Evolutionary conservation across 2,888 invertebrate species (phyloP).

Genomic region (Alentia gelatinosa): DNA sequence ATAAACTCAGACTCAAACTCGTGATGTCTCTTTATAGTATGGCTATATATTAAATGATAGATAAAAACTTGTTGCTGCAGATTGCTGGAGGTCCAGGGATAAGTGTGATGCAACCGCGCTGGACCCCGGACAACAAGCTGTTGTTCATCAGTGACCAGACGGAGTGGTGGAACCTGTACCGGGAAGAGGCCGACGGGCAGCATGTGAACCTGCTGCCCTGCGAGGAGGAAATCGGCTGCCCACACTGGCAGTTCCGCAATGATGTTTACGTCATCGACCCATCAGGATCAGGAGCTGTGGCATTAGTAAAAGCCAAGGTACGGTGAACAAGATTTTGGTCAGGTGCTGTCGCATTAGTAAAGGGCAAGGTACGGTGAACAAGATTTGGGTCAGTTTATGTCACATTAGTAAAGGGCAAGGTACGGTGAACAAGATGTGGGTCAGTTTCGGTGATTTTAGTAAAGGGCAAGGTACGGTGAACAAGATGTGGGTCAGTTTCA

Average conservation of each 20-base stretch:
- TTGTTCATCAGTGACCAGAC: conserved; percentile 78
- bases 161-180: conserved; percentile 81
- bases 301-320: conserved; percentile 69
- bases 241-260: conserved; percentile 77
- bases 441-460: too few species aligned
- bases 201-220: conserved; percentile 71
- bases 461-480: too few species aligned
- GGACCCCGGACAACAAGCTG: conserved; percentile 76
- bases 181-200: conserved; percentile 68
- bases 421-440: too few species aligned
- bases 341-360: too few species aligned
- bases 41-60: not conserved
- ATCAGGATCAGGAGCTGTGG: conserved; percentile 68
- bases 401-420: too few species aligned
- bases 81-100: conserved; percentile 70
- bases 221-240: conserved; percentile 73
- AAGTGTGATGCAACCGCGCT: conserved; percentile 78
- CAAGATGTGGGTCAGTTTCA: too few species aligned
- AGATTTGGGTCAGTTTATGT: too few species aligned
- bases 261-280: conserved; percentile 73
- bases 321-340: too few species aligned
- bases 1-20: too few species aligned
- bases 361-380: too few species aligned
- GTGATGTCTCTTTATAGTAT: too few species aligned
- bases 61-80: conserved; percentile 58